Evolutionary conservation across 2,797 vertebrate genomes (phyloP), one percentile per base, ranked within the genome.

Genomic region (Pitangus sulphuratus): DNA sequence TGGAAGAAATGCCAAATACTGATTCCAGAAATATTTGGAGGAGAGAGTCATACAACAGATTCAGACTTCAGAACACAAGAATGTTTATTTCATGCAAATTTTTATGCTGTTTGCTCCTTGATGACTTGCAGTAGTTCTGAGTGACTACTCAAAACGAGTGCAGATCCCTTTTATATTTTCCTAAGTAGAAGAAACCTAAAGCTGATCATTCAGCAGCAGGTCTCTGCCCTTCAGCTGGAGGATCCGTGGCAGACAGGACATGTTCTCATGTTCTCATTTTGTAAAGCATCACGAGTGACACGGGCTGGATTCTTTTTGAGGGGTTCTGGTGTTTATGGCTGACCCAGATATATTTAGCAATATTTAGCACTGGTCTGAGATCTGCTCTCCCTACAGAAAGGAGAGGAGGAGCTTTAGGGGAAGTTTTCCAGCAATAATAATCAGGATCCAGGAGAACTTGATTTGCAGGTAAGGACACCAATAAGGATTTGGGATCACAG

Each of bases 1-100:
- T 69, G 69, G 75, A 84, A 94, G 74, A 68, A 85, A 84, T 54
- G 51, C 76, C 62, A 78, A 50, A 71, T 78, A 45, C 65, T 3
- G 47, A 87, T 77, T 94, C 82, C 83, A 87, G 71, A 77, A 93
- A 76, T 79, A 91, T 65, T 95, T 94, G 85, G 81, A 95, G 64
- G 42, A 71, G 42, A 71, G 77, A 87, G 69, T 84, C 75, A 48
- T 57, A 64, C 56, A 91, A 77, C 31, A 54, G 51, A 61, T 54
- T 93, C 88, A 76, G 60, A 58, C 68, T 93, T 90, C 14, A 5
- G 88, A 89, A 86, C 69, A 78, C 50, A 69, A 70, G 44, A 87
- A 62, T 81, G 51, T 84, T 89, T 94, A 88, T 92, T 90, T 89
- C 82, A 51, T 95, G 91, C 66, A 75, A 40, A 33, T 78, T 83